Conservation (phyloP, 2,888 invertebrate species). For the Tenthredo amoena region DNA sequence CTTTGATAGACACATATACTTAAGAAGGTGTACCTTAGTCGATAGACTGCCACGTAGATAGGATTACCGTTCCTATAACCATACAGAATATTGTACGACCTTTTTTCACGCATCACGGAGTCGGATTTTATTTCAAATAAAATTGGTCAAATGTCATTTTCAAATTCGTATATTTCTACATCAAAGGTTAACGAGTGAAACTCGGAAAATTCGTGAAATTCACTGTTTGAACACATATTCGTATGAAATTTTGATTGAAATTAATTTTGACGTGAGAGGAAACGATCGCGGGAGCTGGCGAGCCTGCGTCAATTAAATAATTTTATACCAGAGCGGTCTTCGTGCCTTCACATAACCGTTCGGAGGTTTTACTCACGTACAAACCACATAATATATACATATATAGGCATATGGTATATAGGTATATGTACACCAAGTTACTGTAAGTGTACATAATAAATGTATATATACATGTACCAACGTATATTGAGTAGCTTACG, state of each 20-base stretch:
- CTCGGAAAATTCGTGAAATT: not conserved
- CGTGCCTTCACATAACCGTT: not conserved
- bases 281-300: slow-evolving; percentile 8
- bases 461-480: not conserved
- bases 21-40: not conserved
- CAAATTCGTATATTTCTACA: not conserved
- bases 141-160: not conserved
- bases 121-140: slow-evolving; percentile 5
- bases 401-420: not conserved
- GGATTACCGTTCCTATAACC: not conserved
- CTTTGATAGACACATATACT: too few relatives aligned
- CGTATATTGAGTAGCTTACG: slow-evolving; percentile 8
- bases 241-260: not conserved
- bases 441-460: not conserved
- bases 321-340: slow-evolving; percentile 3
- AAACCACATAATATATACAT: not conserved
- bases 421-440: not conserved
- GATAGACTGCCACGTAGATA: not conserved
- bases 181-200: not conserved
- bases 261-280: not conserved
- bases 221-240: not conserved
- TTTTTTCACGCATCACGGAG: not conserved
- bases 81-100: not conserved
- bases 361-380: not conserved
- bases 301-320: slow-evolving; percentile 5